Base-by-base conservation (phyloP, 2,888 invertebrate genomes). In the Branchinecta sandiegonensis region DNA sequence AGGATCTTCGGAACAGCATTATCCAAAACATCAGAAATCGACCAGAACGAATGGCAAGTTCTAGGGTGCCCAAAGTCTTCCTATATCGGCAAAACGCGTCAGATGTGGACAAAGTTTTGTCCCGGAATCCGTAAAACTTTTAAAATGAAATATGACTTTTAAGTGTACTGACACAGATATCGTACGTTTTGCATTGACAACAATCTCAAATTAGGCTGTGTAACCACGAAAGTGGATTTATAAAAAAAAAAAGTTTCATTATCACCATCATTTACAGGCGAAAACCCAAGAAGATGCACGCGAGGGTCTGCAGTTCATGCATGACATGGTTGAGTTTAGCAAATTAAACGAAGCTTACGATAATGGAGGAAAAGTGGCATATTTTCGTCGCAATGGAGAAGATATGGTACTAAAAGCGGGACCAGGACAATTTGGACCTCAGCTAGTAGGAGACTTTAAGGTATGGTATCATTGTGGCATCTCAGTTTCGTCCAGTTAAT, bases 241-340 rank as follows among this genome's bases (percentile, higher is more conserved):
- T 17, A 37, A 13, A 65, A 46, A 63, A 12, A 11, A 65, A 46
- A 63, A 12, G 11, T 9, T 68, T 69, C 17, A n/a, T 23, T 8
- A n/a, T 23, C 13, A 69, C 13, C 23, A 13, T 10, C 14, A 46
- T 67, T 14, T 68, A 70, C 72, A 94, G 92, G 96, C 96, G 5
- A 85, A 86, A 75, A 86, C 89, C 11, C 81, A 87, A 0, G 86
- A 87, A 73, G 90, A 93, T 76, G 95, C 92, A 0, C 90, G 93
- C 74, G 90, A 94, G 79, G 96, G 97, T 0, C 80, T 94, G 48
- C 82, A 89, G 13, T 96, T 97, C 77, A 95, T 97, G 94, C 90
- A 92, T 75, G 96, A 97, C 80, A 94, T 97, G 92, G 85, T 93
- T 1, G 90, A 93, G 76, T 80, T 94, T 72, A 90, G 91, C 67